A percentile compares a stretch with the other conserved stretches of the same genome.
Evolutionary conservation across 2,113 vertebrate species (phyloP).

Genomic region (Potamarius usumacintae): DNA sequence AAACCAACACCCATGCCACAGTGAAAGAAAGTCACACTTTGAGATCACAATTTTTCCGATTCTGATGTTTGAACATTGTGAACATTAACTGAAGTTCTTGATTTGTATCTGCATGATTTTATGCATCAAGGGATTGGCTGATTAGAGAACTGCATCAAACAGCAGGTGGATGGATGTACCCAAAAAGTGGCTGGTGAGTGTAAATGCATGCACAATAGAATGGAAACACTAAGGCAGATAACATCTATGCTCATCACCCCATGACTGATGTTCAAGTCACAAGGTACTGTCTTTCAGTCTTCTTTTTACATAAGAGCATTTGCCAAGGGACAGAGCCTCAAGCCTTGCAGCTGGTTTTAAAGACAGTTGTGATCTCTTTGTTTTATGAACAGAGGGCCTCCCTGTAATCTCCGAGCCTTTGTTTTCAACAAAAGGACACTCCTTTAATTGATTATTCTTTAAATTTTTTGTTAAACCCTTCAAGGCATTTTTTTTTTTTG

Average conservation of each 20-base stretch:
- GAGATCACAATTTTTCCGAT: too few species aligned
- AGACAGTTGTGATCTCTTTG: not conserved
- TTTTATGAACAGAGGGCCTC: conserved; percentile 9
- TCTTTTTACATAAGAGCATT: conserved; percentile 13
- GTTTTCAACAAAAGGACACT: not conserved
- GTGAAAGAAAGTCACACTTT: too few species aligned
- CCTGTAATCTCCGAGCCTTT: not conserved
- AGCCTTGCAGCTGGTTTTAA: conserved; percentile 46
- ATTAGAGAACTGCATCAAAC: too few species aligned
- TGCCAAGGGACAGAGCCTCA: conserved; percentile 17
- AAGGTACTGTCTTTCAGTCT: conserved; percentile 33
- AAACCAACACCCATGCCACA: too few species aligned
- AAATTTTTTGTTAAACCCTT: not conserved
- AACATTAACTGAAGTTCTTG: too few species aligned
- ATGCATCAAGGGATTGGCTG: too few species aligned
- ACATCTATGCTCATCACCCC: conserved; percentile 46
- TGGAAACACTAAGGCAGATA: not conserved
- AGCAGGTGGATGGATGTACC: too few species aligned
- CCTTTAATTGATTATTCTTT: not conserved
- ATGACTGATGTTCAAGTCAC: conserved; percentile 43
- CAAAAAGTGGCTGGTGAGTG: too few species aligned
- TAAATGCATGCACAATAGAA: not conserved
- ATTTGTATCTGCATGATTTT: too few species aligned
- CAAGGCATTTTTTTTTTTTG: not conserved
- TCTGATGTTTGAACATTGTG: too few species aligned